Conservation (phyloP, 2,797 vertebrate species). For the Rhinella marina region DNA sequence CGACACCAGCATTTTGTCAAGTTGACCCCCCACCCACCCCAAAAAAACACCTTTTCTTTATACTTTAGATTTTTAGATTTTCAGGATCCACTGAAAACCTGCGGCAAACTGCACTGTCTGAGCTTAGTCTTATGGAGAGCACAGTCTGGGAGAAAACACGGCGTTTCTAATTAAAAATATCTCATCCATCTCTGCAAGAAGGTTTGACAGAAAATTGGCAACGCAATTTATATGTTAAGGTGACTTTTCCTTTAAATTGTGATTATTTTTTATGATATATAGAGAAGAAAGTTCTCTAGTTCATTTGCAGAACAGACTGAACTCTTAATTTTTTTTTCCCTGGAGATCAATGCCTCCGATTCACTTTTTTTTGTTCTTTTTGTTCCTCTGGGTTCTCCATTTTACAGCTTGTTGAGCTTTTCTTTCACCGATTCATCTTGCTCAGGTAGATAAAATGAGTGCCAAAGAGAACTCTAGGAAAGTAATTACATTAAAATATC, state of each 20-base stretch:
- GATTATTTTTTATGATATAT: neutral
- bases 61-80: too few species aligned
- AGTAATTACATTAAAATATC: conserved; percentile 60
- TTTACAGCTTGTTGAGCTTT: conserved; percentile 61
- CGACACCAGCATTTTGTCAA: too few species aligned
- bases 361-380: conserved; percentile 6
- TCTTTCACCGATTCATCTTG: conserved; percentile 55
- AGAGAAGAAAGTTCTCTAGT: neutral
- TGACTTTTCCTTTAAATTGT: neutral
- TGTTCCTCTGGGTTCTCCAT: conserved; percentile 42
- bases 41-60: too few species aligned
- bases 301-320: conserved; percentile 16
- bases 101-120: too few species aligned
- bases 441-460: conserved; percentile 57
- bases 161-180: neutral
- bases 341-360: conserved; percentile 3
- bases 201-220: neutral
- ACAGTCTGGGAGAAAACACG: too few species aligned
- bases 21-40: too few species aligned
- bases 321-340: conserved; percentile 23
- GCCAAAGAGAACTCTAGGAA: conserved; percentile 37
- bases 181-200: neutral
- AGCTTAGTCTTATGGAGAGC: too few species aligned
- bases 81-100: too few species aligned
- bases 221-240: too few species aligned